Evolutionary conservation across 2,113 vertebrate genomes (phyloP).

Genomic region (Sphaerodactylus townsendi): DNA sequence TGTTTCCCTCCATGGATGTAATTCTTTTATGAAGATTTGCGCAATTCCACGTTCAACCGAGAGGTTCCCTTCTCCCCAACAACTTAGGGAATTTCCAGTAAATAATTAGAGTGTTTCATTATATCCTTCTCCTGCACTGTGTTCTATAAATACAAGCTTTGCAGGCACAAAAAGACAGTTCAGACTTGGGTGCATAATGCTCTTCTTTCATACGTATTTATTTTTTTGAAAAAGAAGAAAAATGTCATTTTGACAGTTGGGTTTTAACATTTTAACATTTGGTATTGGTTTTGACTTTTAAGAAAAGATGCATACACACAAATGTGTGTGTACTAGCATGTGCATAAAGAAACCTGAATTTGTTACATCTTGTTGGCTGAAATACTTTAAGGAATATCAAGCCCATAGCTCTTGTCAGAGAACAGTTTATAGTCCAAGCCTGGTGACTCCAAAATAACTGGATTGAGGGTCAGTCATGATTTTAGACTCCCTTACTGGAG

Average conservation of each 20-base stretch:
- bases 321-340: too few species aligned
- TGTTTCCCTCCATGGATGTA: neutral
- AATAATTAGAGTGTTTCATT: constrained; percentile 31
- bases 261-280: constrained; percentile 5
- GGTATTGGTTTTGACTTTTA: constrained; percentile 7
- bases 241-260: too few species aligned
- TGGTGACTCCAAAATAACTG: neutral
- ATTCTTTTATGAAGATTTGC: constrained; percentile 36
- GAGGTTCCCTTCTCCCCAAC: neutral
- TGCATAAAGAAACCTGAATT: neutral
- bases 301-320: neutral
- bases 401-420: neutral
- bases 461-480: neutral
- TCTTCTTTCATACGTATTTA: neutral
- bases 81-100: constrained; percentile 25
- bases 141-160: constrained; percentile 37
- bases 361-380: neutral
- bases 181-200: neutral
- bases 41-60: constrained; percentile 49
- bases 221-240: constrained; percentile 3
- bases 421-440: neutral
- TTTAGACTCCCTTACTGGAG: neutral
- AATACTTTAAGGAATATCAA: neutral
- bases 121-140: constrained; percentile 26
- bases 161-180: constrained; percentile 3